phyloP scores from a whole-genome alignment of 2,113 vertebrate species.

The Ceyx margarethae region DNA sequence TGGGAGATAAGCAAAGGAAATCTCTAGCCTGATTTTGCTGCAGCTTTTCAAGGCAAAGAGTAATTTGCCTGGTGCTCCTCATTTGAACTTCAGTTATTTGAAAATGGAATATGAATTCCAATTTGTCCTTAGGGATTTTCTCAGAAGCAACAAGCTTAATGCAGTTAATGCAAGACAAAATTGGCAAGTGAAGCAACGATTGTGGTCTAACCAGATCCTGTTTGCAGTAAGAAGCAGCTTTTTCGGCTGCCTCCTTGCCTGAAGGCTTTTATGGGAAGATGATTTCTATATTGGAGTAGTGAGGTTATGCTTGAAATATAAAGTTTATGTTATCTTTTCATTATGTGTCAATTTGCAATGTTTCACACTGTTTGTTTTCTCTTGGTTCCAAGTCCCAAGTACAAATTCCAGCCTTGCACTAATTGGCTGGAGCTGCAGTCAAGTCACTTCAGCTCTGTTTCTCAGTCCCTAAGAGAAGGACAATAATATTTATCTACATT shows the following conservation, averaged over 20 bases:
- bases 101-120: background rate
- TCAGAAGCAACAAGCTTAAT: background rate
- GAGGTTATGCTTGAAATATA: background rate
- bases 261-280: background rate
- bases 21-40: background rate
- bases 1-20: background rate
- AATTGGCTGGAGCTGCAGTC: conserved; percentile 5
- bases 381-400: conserved; percentile 10
- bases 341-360: background rate
- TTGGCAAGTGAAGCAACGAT: background rate
- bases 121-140: background rate
- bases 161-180: background rate
- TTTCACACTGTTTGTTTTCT: conserved; percentile 2
- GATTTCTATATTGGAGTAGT: background rate
- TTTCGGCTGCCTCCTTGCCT: background rate
- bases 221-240: background rate
- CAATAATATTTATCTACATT: conserved; percentile 4
- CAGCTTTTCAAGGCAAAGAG: background rate
- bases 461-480: background rate
- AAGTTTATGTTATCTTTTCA: conserved; percentile 19
- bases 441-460: conserved; percentile 15
- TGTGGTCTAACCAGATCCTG: background rate
- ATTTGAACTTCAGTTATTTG: background rate
- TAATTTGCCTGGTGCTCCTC: background rate
- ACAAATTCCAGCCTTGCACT: background rate